phyloP scores from a whole-genome alignment of 2,888 invertebrate species.

The Elaeidobius kamerunicus region DNA sequence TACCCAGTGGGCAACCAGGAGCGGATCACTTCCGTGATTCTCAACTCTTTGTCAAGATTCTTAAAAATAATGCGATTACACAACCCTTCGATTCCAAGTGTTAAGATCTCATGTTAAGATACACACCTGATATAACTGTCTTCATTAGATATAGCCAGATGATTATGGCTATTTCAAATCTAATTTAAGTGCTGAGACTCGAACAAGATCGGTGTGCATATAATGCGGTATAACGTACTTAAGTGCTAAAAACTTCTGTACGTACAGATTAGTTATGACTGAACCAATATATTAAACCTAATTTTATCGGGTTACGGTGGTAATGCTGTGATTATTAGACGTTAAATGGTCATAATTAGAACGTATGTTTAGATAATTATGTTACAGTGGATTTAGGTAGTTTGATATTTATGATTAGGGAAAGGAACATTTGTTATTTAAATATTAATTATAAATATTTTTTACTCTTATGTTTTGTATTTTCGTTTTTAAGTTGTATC shows the following conservation, averaged over 20 bases:
- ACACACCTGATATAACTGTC: conserved; percentile 27
- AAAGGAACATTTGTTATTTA: too few relatives aligned
- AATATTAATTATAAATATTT: too few relatives aligned
- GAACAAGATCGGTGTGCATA: conserved; percentile 19
- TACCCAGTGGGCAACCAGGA: neutral
- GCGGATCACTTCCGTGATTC: neutral
- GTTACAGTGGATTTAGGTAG: too few relatives aligned
- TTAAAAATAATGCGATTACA: neutral
- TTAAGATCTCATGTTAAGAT: conserved; percentile 18
- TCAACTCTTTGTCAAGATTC: neutral
- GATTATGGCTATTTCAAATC: conserved; percentile 22
- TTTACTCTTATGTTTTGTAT: too few relatives aligned
- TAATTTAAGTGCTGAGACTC: conserved; percentile 23
- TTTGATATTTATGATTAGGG: too few relatives aligned
- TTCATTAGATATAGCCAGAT: conserved; percentile 25
- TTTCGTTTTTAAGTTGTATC: too few relatives aligned
- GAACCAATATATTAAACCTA: conserved; percentile 7
- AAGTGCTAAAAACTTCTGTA: conserved; percentile 6
- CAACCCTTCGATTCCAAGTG: conserved; percentile 1
- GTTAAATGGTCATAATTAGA: too few relatives aligned
- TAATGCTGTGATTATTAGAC: too few relatives aligned
- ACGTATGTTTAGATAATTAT: too few relatives aligned
- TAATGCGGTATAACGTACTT: conserved; percentile 20
- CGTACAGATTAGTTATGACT: conserved; percentile 12
- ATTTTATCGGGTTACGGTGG: conserved; percentile 13